A percentile compares a stretch with the other conserved stretches of the same genome.
Evolutionary conservation across 2,113 vertebrate species (phyloP).

Genomic region (Scomber colias): DNA sequence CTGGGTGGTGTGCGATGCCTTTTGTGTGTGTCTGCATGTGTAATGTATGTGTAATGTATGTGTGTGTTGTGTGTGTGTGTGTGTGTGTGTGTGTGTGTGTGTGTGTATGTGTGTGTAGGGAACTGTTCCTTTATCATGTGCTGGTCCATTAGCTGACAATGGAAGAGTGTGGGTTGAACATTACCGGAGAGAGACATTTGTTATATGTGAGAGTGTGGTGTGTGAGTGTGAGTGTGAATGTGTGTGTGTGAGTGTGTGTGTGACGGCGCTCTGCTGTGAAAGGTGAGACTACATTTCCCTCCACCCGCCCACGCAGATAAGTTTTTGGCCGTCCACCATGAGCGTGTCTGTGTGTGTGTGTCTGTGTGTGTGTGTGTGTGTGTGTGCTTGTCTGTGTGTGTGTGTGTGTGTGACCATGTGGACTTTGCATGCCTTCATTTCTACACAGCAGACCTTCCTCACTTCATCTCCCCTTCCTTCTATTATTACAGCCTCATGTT

Average conservation of each 20-base stretch:
- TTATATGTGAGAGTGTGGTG: too few species aligned
- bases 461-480: not conserved
- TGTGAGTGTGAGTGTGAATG: too few species aligned
- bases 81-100: slow-evolving; percentile 10
- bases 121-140: slow-evolving; percentile 11
- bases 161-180: slow-evolving; percentile 16
- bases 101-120: slow-evolving; percentile 6
- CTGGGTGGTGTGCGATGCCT: not conserved
- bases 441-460: too few species aligned
- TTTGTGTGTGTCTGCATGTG: slow-evolving; percentile 1
- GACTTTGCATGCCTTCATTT: not conserved
- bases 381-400: not conserved
- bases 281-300: slow-evolving; percentile 14
- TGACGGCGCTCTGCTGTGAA: slow-evolving; percentile 18
- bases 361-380: too few species aligned
- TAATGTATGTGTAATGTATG: slow-evolving; percentile 11
- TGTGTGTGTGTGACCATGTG: not conserved
- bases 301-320: not conserved
- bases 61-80: not conserved
- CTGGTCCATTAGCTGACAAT: slow-evolving; percentile 56
- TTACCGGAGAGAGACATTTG: slow-evolving; percentile 15
- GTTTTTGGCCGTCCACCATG: not conserved
- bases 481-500: not conserved
- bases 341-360: too few species aligned
- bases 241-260: not conserved